Conservation (phyloP, 2,797 vertebrate species). For the Adrianichthys oophorus region DNA sequence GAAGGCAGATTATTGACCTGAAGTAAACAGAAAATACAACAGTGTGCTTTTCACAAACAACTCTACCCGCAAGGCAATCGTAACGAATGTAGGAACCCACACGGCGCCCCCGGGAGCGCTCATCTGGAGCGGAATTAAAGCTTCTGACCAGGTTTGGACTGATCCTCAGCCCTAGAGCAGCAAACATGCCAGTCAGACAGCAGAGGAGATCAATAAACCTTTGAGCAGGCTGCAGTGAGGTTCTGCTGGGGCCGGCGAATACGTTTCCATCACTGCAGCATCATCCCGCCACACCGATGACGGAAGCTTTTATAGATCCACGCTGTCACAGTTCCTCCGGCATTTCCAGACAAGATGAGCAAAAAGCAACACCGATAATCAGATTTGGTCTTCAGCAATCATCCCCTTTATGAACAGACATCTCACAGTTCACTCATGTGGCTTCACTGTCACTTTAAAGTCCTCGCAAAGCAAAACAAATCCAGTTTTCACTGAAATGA, state of each 20-base stretch:
- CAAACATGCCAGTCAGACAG: constrained; percentile 5
- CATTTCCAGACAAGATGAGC: too few relatives aligned
- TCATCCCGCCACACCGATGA: too few relatives aligned
- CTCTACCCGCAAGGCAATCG: neutral
- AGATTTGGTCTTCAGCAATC: too few relatives aligned
- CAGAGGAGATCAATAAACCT: constrained; percentile 24
- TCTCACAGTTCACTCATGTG: too few relatives aligned
- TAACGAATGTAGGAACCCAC: neutral
- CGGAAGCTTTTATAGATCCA: too few relatives aligned
- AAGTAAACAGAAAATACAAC: constrained; percentile 9
- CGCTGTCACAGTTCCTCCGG: too few relatives aligned
- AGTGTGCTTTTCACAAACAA: constrained; percentile 6
- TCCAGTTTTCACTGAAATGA: too few relatives aligned
- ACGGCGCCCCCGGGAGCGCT: neutral
- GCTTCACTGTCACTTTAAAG: too few relatives aligned
- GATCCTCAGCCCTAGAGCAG: constrained; percentile 13
- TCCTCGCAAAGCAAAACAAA: too few relatives aligned
- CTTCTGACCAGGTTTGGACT: constrained; percentile 18
- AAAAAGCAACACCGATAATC: too few relatives aligned
- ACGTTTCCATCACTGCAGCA: neutral
- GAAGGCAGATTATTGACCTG: constrained; percentile 11
- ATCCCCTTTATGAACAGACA: too few relatives aligned
- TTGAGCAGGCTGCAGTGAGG: constrained; percentile 1
- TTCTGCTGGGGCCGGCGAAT: constrained; percentile 4
- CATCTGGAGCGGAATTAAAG: constrained; percentile 20